Evolutionary conservation across 2,113 vertebrate species (phyloP), one percentile per base, ranked within the genome.

Genomic region (Piprites chloris): DNA sequence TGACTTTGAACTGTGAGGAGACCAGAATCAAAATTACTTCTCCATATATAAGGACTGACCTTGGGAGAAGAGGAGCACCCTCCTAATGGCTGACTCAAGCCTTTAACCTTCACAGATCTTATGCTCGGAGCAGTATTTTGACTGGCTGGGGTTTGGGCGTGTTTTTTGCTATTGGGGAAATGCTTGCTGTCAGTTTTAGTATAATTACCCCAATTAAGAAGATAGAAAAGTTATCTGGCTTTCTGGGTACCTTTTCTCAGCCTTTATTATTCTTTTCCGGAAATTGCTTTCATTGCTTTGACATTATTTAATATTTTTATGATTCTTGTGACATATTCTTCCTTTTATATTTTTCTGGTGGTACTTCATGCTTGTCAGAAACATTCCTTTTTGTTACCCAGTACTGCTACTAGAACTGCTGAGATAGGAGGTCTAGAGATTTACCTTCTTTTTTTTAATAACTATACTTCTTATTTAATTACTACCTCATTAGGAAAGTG

Each of bases 1-100:
- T 94, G 93, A 93, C 93, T 96, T 96, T 89, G 93, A 87, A 90
- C 63, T 46, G 58, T 49, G 79, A 88, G 58, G 37, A 83, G 81
- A 87, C 46, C 33, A 76, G 91, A 94, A 95, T 90, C 82, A 83
- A 91, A 95, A 95, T 95, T 71, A 75, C 79, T 74, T 75, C 72
- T 75, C 76, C 46, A 49, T 17, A 20, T 81, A 75, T 81, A 61
- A 90, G 68, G 23, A 53, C 23, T 86, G 83, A 96, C 92, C 83
- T 88, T 94, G 92, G 49, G 63, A 94, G 74, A 73, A 33, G 42
- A 89, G 53, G 2, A 74, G 28, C 44, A 61, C 37, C 87, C 62
- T 93, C 53, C 61, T 72, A 44, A 55, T 56, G 49, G 41, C 56
- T 93, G 37, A 72, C 32, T 94, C 52, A 65, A 94, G 88, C 28